Conservation (phyloP, 2,888 invertebrate genomes). For the Reticulitermes lucifugus region DNA sequence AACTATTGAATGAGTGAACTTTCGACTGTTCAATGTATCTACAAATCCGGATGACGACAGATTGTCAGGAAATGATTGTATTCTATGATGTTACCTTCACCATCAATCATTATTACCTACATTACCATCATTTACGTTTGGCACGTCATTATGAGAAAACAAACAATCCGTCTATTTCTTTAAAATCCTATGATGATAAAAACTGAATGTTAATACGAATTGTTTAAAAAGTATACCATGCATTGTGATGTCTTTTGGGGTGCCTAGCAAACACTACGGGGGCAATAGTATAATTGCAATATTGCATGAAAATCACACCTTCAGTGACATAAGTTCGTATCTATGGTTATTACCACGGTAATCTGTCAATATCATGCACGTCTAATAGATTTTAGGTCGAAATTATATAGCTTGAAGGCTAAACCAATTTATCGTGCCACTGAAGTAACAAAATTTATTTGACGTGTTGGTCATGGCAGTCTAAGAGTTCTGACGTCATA, state of each 20-base stretch:
- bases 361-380: constrained; percentile 11
- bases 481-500: constrained; percentile 15
- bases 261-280: not conserved
- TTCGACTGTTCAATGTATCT: no score
- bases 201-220: not conserved
- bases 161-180: no score
- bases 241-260: not conserved
- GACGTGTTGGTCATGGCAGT: not conserved
- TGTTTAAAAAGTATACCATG: not conserved
- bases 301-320: not conserved
- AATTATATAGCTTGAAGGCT: not conserved
- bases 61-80: no score
- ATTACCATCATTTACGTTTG: no score
- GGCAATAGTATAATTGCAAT: not conserved
- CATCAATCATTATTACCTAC: no score
- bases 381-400: not conserved
- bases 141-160: no score
- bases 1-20: no score
- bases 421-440: not conserved
- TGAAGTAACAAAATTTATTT: constrained; percentile 19
- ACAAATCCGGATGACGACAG: no score
- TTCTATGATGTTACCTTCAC: no score
- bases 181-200: not conserved
- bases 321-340: not conserved
- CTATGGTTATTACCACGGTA: not conserved